These are phyloP conservation scores for Anastrepha obliqua DNA, from an alignment of 1,140 invertebrate species.

Conservation along the genomic window DNA sequence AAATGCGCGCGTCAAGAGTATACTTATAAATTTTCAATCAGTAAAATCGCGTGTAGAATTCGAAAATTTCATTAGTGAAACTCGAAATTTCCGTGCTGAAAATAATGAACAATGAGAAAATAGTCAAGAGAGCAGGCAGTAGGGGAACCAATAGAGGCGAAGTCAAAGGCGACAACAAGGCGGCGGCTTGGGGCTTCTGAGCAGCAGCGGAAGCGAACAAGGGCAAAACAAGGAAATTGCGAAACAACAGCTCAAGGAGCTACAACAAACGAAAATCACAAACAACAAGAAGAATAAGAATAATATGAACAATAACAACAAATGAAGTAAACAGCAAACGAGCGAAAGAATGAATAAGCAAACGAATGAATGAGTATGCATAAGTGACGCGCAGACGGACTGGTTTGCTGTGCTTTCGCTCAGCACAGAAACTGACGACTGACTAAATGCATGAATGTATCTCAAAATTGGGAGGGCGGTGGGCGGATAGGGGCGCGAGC, in stretches of 20 bases:
- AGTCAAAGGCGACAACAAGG: constrained; percentile 9
- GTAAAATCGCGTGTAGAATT: constrained; percentile 43
- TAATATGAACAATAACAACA: neutral
- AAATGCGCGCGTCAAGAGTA: constrained; percentile 38
- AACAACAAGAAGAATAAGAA: neutral
- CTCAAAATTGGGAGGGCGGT: neutral
- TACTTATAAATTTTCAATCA: constrained; percentile 55
- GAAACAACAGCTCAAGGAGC: constrained; percentile 37
- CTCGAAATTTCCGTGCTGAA: constrained; percentile 49
- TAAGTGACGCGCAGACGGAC: constrained; percentile 27
- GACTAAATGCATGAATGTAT: neutral
- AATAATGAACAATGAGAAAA: constrained; percentile 38
- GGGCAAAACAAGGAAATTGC: constrained; percentile 29
- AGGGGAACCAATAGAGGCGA: neutral
- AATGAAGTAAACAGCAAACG: constrained; percentile 10
- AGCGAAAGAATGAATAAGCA: constrained; percentile 16
- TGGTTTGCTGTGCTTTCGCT: neutral
- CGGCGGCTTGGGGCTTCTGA: neutral
- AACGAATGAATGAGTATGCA: constrained; percentile 39
- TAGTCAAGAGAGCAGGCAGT: neutral
- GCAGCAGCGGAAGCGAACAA: constrained; percentile 18
- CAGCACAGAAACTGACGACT: neutral
- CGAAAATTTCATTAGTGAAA: constrained; percentile 50
- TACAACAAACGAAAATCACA: constrained; percentile 30
- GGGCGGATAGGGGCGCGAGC: neutral